Evolutionary conservation across 2,888 invertebrate species (phyloP), one percentile per base, ranked within the genome.

Genomic region (Ormia ochracea): DNA sequence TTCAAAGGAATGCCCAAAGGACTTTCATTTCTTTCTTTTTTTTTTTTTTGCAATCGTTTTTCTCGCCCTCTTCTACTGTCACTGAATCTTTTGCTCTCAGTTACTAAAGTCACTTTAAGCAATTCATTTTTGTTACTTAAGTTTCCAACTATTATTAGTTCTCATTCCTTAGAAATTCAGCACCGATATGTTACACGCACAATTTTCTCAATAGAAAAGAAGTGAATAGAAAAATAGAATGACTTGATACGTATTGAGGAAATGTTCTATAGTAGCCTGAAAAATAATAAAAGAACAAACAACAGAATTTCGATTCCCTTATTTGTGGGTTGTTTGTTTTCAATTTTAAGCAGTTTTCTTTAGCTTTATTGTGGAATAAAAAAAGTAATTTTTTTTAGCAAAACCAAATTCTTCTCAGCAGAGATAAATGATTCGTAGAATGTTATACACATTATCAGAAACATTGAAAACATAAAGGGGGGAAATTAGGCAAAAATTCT

Each of bases 161-260:
- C 17, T 52, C 10, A 14, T 38, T 21, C 31, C 3, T 43, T 21
- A 0, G 19, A 45, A 56, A 59, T 26, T 38, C 17, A 7, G 65
- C 36, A 54, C 41, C 48, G 63, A 72, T 76, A 76, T 76, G 76
- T 80, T 80, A 76, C 72, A 76, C 80, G 80, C 80, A 68, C 68
- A 72, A 72, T 63, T 72, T 61, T 75, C 43, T 68, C 12, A 43
- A n/a, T 7, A 26, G 21, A 21, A 23, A 17, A 12, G n/a, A 48
- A 33, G 26, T 10, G 7, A 48, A 33, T n/a, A n/a, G n/a, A n/a
- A n/a, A n/a, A n/a, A n/a, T n/a, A n/a, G n/a, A n/a, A n/a, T n/a
- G n/a, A n/a, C n/a, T 65, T 36, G n/a, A 17, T 19, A 7, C 19
- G 10, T 38, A 19, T 48, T 48, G 2, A 41, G n/a, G 3, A 9